Percentiles rank a stretch among this genome's conserved stretches.
These are phyloP conservation scores for Nowickia ferox DNA, from an alignment of 2,888 invertebrate genomes.

Conservation along the genomic window DNA sequence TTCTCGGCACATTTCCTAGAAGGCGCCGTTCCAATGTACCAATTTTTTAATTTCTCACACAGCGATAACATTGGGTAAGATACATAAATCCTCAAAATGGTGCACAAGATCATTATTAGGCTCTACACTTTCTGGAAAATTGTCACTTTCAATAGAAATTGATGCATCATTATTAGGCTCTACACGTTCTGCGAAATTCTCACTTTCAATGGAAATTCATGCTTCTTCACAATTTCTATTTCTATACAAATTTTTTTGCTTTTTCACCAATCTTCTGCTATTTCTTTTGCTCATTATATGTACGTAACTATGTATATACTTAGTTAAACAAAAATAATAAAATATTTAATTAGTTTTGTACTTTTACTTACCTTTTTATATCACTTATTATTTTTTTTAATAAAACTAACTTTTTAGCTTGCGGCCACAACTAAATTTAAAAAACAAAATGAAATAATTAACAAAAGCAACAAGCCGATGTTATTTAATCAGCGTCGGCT, in stretches of 20 bases:
- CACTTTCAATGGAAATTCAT: too few species aligned
- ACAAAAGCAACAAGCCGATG: too few species aligned
- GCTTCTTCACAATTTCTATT: not conserved
- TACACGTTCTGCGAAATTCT: too few species aligned
- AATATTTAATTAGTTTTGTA: conserved; percentile 8
- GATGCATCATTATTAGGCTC: not conserved
- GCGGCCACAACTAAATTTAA: too few species aligned
- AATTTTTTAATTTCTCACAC: not conserved
- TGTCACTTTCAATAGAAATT: not conserved
- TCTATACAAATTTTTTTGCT: not conserved
- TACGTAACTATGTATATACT: not conserved
- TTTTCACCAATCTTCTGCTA: not conserved
- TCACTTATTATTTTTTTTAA: not conserved
- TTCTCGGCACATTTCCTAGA: not conserved
- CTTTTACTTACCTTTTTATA: not conserved
- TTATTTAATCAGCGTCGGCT: too few species aligned
- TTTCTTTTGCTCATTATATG: conserved; percentile 1
- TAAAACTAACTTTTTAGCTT: too few species aligned
- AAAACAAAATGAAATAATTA: too few species aligned
- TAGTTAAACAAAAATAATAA: conserved; percentile 4
- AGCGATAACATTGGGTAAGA: not conserved
- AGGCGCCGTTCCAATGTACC: not conserved
- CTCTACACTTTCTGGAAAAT: not conserved
- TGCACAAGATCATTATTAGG: conserved; percentile 5
- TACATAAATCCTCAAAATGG: not conserved